These are phyloP conservation scores for Phacellophora camtschatica DNA, from an alignment of 30 jellyfish, hydroid and myxozoan genomes.

Conservation along the genomic window DNA sequence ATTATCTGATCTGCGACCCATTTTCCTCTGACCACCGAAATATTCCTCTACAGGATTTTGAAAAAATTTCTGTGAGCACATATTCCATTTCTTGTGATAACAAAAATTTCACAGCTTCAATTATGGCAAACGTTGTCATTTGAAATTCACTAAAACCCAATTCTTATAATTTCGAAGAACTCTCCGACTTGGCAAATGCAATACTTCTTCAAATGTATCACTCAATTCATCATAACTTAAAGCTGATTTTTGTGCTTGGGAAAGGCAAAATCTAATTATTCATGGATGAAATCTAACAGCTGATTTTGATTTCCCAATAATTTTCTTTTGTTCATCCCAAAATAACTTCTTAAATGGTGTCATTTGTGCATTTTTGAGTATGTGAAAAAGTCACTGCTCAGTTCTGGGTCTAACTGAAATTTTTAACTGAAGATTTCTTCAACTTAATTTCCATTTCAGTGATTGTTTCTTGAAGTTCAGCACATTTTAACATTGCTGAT, in stretches of 20 bases:
- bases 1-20: slow-evolving; percentile 37
- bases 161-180: slow-evolving; percentile 41
- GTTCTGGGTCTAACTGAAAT: too few relatives aligned
- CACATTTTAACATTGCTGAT: too few relatives aligned
- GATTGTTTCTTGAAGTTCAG: too few relatives aligned
- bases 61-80: slow-evolving; percentile 27
- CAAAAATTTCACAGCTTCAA: slow-evolving; percentile 13
- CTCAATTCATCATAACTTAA: slow-evolving; percentile 48
- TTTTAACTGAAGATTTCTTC: too few relatives aligned
- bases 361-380: background rate
- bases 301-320: background rate
- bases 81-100: slow-evolving; percentile 4
- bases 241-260: slow-evolving; percentile 49
- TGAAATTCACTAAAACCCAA: slow-evolving; percentile 18
- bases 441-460: too few relatives aligned
- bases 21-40: slow-evolving; percentile 26
- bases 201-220: slow-evolving; percentile 44
- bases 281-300: slow-evolving; percentile 40
- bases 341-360: slow-evolving; percentile 39
- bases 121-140: slow-evolving; percentile 18
- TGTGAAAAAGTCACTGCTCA: background rate
- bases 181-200: slow-evolving; percentile 27
- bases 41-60: slow-evolving; percentile 48
- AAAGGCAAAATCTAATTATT: slow-evolving; percentile 47
- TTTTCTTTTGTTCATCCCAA: slow-evolving; percentile 30